These are phyloP conservation scores for Strix aluco DNA, from an alignment of 2,113 vertebrate species.

Conservation along the genomic window DNA sequence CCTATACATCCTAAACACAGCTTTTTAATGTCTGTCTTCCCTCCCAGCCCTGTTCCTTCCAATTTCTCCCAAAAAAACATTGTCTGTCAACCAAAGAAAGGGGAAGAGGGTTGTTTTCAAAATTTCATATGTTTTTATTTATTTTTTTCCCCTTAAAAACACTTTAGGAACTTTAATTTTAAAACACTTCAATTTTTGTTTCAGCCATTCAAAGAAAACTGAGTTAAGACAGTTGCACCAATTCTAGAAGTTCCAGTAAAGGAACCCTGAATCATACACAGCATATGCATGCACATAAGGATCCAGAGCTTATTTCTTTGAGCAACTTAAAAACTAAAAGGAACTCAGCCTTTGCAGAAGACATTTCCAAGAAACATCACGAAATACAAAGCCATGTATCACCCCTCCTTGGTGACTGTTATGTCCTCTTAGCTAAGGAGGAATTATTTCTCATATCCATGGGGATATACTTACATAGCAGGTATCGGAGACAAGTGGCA, in stretches of 20 bases:
- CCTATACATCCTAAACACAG: not conserved
- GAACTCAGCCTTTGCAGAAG: not conserved
- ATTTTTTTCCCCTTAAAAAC: not conserved
- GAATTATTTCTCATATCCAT: not conserved
- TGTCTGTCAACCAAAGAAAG: not conserved
- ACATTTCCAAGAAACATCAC: not conserved
- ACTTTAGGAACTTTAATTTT: not conserved
- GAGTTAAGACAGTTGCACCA: not conserved
- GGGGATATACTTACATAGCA: not conserved
- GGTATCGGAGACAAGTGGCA: not conserved
- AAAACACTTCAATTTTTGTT: not conserved
- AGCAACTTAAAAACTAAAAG: not conserved
- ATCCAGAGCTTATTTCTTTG: not conserved
- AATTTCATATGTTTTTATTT: not conserved
- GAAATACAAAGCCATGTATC: not conserved
- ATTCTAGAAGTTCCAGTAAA: not conserved
- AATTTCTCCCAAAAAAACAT: rapidly evolving
- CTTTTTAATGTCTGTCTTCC: not conserved
- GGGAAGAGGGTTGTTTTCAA: not conserved
- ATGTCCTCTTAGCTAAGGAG: not conserved
- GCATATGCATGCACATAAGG: rapidly evolving
- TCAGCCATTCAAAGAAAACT: not conserved
- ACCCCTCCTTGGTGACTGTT: not conserved
- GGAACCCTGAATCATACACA: not conserved
- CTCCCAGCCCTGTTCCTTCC: not conserved